Base-by-base conservation (phyloP, 2,113 vertebrate genomes). In the Phoxinus phoxinus region DNA sequence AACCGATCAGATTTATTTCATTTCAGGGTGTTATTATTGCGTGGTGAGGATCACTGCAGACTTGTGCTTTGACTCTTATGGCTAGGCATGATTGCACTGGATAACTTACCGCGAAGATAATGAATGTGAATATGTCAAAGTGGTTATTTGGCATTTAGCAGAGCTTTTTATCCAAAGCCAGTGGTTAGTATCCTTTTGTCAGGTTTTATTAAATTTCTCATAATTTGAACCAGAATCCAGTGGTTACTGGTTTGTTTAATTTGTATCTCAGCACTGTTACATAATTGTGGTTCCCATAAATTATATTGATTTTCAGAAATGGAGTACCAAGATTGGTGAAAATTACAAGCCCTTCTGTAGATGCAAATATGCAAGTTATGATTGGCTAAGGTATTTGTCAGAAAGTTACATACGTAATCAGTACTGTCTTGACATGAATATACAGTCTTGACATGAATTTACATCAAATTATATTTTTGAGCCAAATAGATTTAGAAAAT, bases 21-120 rank as follows among this genome's bases (percentile, higher is more conserved):
- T 92, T 91, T 92, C 89, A 90, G 90, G 89, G 91, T 88, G 87
- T 87, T 81, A 89, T 90, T 89, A 89, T 91, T 89, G 58, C 58
- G 35, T 80, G 78, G 78, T 59, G 58, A 80, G 78, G 58, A 80
- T 65, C 78, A 44, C 78, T 65, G 35, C 35, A 80, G 78, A 80
- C 78, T 79, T 76, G 41, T 27, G 59, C 83, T 84, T 84, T 63
- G 72, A 76, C 61, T 84, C 74, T 37, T 51, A 76, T 61, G 75
- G 27, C 63, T 69, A 80, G 84, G 61, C 53, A 72, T 41, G 84
- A 79, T 71, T 80, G 46, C 17, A 17, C 56, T 44, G 78, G 78
- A 80, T 63, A 80, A 80, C 58, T 65, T 80, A 80, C 78, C 12
- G n/a, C 37, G 8, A 65, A 61, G 58, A 80, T 80, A 80, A 80